These are phyloP conservation scores for Myotis brandtii DNA, from an alignment of 2,113 vertebrate species.

Conservation along the genomic window DNA sequence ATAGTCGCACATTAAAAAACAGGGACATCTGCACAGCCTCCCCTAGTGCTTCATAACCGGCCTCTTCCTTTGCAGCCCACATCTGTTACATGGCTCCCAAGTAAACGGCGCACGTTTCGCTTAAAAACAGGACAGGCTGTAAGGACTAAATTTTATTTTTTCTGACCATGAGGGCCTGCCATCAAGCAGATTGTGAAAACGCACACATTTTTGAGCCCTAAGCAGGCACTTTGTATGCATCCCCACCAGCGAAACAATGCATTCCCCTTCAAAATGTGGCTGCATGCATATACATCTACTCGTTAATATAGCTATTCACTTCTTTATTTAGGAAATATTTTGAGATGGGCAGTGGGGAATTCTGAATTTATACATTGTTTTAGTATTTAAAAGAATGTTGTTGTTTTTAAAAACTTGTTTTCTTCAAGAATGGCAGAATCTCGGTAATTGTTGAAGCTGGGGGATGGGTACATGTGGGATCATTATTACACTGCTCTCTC, in stretches of 20 bases:
- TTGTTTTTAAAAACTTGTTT: background rate
- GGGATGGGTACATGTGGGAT: background rate
- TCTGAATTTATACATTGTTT: background rate
- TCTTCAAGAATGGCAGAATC: background rate
- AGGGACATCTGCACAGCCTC: conserved; percentile 77
- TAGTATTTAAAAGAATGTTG: background rate
- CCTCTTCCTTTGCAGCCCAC: conserved; percentile 77
- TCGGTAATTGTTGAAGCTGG: conserved; percentile 35
- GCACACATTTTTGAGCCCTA: conserved; percentile 55
- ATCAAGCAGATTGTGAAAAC: conserved; percentile 60
- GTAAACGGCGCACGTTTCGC: conserved; percentile 79
- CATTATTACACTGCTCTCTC: background rate
- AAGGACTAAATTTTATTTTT: conserved; percentile 74
- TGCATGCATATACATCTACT: conserved; percentile 25
- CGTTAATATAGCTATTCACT: conserved; percentile 38
- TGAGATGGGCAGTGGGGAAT: background rate
- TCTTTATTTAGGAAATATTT: conserved; percentile 64
- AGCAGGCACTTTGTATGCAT: conserved; percentile 55
- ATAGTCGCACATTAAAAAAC: conserved; percentile 75
- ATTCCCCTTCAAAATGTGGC: conserved; percentile 56
- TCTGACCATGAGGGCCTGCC: conserved; percentile 67
- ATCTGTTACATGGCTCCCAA: conserved; percentile 81
- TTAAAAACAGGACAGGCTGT: conserved; percentile 80
- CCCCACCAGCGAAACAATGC: conserved; percentile 33
- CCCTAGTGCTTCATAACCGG: conserved; percentile 76